These are phyloP conservation scores for Condylura cristata DNA, from an alignment of 2,113 vertebrate genomes.

Conservation along the genomic window DNA sequence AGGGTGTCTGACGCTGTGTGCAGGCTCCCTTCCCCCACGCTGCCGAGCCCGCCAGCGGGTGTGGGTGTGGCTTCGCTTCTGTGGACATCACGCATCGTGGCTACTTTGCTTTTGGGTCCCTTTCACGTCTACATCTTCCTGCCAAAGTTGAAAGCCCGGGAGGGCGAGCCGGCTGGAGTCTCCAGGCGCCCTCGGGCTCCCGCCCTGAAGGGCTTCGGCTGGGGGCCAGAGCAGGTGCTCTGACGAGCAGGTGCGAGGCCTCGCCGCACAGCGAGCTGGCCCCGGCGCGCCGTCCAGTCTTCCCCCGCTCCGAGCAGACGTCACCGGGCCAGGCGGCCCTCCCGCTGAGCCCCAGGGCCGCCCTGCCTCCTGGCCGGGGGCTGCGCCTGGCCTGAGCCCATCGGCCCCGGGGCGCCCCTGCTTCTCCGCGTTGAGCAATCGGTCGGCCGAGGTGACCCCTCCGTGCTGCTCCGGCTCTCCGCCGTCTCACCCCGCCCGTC, in stretches of 20 bases:
- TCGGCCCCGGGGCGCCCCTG: neutral
- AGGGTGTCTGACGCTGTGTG: accelerated
- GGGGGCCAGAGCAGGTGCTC: neutral
- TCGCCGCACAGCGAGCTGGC: neutral
- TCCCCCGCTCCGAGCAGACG: constrained; percentile 13
- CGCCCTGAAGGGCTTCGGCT: neutral
- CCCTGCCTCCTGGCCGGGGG: no score
- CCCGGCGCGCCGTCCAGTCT: constrained; percentile 4
- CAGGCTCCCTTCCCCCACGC: neutral
- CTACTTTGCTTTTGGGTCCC: neutral
- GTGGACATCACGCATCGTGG: no score
- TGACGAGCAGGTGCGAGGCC: neutral
- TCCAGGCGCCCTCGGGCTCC: neutral
- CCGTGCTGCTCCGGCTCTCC: no score
- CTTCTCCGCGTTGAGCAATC: neutral
- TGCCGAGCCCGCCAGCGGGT: neutral
- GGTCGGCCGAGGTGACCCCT: no score
- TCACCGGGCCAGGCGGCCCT: neutral
- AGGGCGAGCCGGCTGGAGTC: neutral
- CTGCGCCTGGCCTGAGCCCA: neutral
- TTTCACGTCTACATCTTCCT: neutral
- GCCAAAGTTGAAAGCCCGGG: neutral
- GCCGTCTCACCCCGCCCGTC: neutral
- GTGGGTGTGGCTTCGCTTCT: neutral
- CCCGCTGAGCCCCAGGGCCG: no score